Conservation (phyloP, 2,797 vertebrate species). For the Oophaga sylvatica region DNA sequence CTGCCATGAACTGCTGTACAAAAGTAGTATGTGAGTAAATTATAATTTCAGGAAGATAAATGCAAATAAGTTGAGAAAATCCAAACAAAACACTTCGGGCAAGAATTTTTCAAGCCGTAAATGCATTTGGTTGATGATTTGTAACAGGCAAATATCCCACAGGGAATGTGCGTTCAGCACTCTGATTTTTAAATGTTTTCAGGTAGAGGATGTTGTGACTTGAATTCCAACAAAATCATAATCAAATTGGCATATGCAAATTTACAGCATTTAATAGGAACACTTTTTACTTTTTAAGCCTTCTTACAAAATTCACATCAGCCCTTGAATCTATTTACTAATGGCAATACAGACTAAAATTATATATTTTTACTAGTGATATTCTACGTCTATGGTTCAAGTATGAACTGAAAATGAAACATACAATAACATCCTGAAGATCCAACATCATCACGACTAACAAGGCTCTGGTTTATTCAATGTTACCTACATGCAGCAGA, state of each 20-base stretch:
- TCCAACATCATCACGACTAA: background rate
- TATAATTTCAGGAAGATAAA: conserved; percentile 49
- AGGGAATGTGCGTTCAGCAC: conserved; percentile 43
- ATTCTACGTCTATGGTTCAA: background rate
- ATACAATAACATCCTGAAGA: background rate
- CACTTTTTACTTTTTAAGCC: background rate
- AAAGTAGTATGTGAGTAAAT: conserved; percentile 26
- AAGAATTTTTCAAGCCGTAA: conserved; percentile 54
- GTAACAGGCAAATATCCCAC: conserved; percentile 52
- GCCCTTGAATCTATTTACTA: background rate
- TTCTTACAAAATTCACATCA: background rate
- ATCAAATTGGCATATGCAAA: conserved; percentile 51
- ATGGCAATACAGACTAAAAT: background rate
- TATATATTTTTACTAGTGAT: background rate
- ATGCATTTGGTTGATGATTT: conserved; percentile 56
- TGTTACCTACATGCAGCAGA: background rate
- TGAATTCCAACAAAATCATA: conserved; percentile 45
- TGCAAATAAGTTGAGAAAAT: conserved; percentile 52
- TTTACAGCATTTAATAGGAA: conserved; percentile 10
- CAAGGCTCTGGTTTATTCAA: background rate
- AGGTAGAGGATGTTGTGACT: conserved; percentile 42
- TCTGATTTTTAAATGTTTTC: conserved; percentile 39
- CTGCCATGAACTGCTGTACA: background rate
- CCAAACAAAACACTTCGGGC: conserved; percentile 54
- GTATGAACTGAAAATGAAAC: background rate